Evolutionary conservation across 2,797 vertebrate genomes (phyloP).

Genomic region (Anabacerthia variegaticeps): DNA sequence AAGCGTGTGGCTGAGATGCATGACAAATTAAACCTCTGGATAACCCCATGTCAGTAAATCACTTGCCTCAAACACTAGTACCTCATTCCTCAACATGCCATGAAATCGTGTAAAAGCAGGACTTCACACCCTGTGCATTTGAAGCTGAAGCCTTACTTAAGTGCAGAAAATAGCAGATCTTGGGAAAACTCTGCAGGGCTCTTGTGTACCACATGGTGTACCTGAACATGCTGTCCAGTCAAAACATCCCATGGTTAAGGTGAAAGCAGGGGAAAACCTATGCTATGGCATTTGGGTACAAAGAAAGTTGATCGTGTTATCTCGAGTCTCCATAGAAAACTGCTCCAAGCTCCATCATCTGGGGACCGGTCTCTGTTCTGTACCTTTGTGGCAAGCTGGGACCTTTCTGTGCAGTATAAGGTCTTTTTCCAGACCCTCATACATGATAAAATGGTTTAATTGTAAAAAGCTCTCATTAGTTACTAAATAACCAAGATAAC

Average conservation of each 20-base stretch:
- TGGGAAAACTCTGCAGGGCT: neutral
- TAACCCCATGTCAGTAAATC: slow-evolving; percentile 40
- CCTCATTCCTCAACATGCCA: neutral
- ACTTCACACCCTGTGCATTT: neutral
- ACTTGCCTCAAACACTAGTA: neutral
- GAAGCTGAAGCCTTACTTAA: neutral
- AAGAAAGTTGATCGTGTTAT: neutral
- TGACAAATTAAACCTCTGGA: slow-evolving; percentile 40
- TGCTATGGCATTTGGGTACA: neutral
- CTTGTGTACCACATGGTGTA: neutral
- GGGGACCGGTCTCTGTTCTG: neutral
- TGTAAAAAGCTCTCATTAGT: neutral
- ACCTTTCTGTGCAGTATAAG: neutral
- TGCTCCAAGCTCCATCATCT: neutral
- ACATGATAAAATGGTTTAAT: neutral
- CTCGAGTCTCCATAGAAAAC: neutral
- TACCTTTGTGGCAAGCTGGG: neutral
- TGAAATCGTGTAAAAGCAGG: neutral
- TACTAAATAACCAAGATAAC: neutral
- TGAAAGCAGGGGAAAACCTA: neutral
- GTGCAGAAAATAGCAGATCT: neutral
- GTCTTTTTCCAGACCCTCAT: neutral
- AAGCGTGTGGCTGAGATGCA: neutral
- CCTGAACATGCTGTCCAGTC: neutral
- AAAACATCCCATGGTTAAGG: neutral